Conservation (phyloP, 1,140 invertebrate species). For the Philaenus spumarius region DNA sequence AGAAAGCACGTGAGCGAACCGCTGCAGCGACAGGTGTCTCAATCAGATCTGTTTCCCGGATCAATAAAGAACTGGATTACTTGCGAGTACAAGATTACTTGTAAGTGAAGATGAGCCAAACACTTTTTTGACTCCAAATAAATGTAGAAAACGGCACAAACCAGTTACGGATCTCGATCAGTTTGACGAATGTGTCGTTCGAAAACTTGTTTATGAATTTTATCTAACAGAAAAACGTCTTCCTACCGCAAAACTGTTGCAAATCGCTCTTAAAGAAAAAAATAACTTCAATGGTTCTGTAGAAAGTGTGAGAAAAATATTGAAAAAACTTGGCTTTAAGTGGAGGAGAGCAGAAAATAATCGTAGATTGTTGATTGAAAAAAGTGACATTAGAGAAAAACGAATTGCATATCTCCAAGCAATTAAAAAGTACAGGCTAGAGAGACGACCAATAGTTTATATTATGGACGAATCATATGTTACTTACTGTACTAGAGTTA, state of each 20-base stretch:
- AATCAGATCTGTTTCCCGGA: neutral
- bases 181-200: conserved; percentile 7
- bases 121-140: conserved; percentile 12
- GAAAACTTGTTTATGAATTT: conserved; percentile 5
- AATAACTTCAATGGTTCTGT: too few relatives aligned
- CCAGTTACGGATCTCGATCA: too few relatives aligned
- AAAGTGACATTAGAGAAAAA: conserved; percentile 4
- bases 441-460: conserved; percentile 14
- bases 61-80: conserved; percentile 2
- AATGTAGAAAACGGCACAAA: conserved; percentile 3
- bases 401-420: conserved; percentile 14
- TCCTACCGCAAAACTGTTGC: too few relatives aligned
- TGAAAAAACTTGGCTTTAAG: conserved; percentile 1
- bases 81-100: conserved; percentile 1
- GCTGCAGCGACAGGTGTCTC: conserved; percentile 4
- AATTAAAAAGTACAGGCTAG: conserved; percentile 8
- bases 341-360: conserved; percentile 10
- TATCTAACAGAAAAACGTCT: conserved; percentile 12
- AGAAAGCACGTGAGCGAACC: conserved; percentile 1
- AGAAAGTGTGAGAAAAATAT: too few relatives aligned
- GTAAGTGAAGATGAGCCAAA: too few relatives aligned
- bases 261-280: too few relatives aligned
- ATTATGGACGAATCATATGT: conserved; percentile 12
- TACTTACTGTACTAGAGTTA: too few relatives aligned
- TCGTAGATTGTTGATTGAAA: conserved; percentile 13